Evolutionary conservation across 2,888 invertebrate species (phyloP), one percentile per base, ranked within the genome.

Genomic region (Seira ritae): DNA sequence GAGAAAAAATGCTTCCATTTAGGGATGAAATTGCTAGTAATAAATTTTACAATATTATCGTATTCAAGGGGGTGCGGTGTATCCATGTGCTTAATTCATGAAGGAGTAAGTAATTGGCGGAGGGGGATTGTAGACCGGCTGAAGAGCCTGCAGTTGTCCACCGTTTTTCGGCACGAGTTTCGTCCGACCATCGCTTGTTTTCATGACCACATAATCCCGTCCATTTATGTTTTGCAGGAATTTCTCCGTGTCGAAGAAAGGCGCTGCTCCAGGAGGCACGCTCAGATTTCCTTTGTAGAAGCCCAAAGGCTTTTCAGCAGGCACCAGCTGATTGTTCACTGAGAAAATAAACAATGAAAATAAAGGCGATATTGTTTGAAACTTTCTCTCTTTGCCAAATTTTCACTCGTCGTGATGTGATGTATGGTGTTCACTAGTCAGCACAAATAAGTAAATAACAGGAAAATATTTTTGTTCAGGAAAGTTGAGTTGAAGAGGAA

Each of bases 161-260:
- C 87, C 86, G 66, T 89, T 88, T 65, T 89, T 89, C 31, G 89
- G 89, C 6, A 89, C 89, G 10, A 89, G 87, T 23, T 86, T 84
- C n/a, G 89, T 89, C 46, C 88, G 77, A 37, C 89, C 89, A 68
- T 89, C 88, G 73, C 87, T 84, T 42, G 87, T 87, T 82, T 89
- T 89, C 89, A 89, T 89, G 46, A 89, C 89, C 17, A 89, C 87
- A 62, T 89, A 89, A 75, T 89, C 88, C 80, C 87, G 77, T n/a
- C 89, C 89, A 42, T 89, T 89, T 60, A 89, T 88, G 69, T 88
- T 89, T 72, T 89, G 88, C 8, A 89, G 76, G 84, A 89, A 89
- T 75, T 89, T 88, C 66, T 89, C 88, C 65, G 89, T 89, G 60
- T 89, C 89, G 70, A 89, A 89, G 86, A 88, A 89, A 1, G 89